Conservation (phyloP, 2,797 vertebrate species). For the Epinephelus coioides region DNA sequence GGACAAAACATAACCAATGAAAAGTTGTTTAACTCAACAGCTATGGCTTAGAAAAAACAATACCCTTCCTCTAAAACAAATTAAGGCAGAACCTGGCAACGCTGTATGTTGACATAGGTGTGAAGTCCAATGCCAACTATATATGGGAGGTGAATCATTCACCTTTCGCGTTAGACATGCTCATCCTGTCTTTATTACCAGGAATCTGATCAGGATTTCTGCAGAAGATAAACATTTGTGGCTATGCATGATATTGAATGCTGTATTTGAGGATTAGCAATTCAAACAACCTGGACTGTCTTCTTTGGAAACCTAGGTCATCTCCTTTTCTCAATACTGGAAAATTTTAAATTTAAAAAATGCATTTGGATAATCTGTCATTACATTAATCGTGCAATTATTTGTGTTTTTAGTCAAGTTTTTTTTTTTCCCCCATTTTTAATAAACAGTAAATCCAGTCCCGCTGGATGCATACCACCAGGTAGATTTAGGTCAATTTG, state of each 20-base stretch:
- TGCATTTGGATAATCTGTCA: neutral
- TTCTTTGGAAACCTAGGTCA: neutral
- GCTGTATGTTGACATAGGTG: slow-evolving; percentile 63
- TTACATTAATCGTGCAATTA: neutral
- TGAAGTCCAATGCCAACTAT: slow-evolving; percentile 28
- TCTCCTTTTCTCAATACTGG: neutral
- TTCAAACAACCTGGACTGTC: neutral
- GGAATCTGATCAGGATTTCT: neutral
- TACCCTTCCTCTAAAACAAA: slow-evolving; percentile 67
- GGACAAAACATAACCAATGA: slow-evolving; percentile 34
- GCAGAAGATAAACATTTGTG: neutral
- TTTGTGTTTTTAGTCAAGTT: neutral
- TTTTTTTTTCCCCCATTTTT: neutral
- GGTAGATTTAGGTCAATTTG: neutral
- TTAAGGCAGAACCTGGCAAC: slow-evolving; percentile 49
- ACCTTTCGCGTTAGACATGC: neutral
- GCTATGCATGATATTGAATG: neutral
- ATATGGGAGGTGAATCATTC: neutral
- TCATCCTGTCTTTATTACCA: neutral
- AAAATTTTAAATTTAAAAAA: neutral
- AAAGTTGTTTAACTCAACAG: neutral
- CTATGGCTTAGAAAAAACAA: slow-evolving; percentile 20
- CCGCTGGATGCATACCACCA: neutral
- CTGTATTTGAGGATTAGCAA: neutral
- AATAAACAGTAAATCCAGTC: neutral